Percentiles rank a stretch among this genome's conserved stretches.
Evolutionary conservation across 2,113 vertebrate genomes (phyloP).

Genomic region (Ardeotis arabs): DNA sequence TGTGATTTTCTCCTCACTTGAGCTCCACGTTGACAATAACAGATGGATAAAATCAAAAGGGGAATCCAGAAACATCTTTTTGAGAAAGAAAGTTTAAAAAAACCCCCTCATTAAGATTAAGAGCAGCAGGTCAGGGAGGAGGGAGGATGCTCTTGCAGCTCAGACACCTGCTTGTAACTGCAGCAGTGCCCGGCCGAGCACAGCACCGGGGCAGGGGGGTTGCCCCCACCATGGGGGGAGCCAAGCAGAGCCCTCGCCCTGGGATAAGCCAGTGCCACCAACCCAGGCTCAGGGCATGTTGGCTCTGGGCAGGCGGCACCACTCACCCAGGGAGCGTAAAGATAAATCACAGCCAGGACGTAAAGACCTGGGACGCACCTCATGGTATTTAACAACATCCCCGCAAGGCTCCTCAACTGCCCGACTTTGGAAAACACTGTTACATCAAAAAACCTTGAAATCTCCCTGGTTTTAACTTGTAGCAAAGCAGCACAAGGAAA

Average conservation of each 20-base stretch:
- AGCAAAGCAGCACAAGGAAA: background rate
- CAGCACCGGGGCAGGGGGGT: background rate
- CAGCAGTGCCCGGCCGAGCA: background rate
- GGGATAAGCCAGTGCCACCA: rapidly evolving
- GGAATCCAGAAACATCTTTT: constrained; percentile 7
- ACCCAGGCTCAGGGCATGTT: too few species aligned
- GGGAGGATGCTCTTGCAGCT: background rate
- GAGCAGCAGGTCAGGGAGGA: too few species aligned
- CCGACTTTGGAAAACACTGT: background rate
- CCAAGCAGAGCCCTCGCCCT: background rate
- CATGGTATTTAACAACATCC: background rate
- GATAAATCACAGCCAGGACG: background rate
- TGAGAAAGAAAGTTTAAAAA: background rate
- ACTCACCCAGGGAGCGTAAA: background rate
- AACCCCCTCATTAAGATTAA: background rate
- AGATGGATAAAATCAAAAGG: constrained; percentile 40
- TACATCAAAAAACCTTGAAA: background rate
- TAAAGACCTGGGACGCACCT: background rate
- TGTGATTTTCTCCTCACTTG: background rate
- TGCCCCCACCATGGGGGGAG: background rate
- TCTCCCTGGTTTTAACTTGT: rapidly evolving
- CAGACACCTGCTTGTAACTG: background rate
- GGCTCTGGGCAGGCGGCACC: background rate
- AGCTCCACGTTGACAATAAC: background rate
- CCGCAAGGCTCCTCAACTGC: background rate